Conservation (phyloP, 2,113 vertebrate genomes). For the Gallinago paraguaiae region DNA sequence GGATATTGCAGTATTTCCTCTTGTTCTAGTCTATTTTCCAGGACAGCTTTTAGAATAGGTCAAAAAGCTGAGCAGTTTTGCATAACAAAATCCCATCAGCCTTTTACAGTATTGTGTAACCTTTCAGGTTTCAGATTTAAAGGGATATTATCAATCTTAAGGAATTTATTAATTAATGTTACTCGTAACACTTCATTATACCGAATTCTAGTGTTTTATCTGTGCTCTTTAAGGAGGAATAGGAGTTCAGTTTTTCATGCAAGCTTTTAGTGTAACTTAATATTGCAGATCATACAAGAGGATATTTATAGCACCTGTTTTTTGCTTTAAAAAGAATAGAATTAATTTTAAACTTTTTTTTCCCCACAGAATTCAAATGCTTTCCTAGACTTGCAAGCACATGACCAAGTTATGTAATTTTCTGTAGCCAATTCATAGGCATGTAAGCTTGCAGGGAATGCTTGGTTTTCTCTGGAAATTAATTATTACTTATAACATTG, state of each 20-base stretch:
- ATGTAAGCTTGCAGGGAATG: background rate
- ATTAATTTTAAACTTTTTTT: background rate
- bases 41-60: background rate
- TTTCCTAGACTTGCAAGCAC: background rate
- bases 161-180: background rate
- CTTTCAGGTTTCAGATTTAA: background rate
- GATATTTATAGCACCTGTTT: background rate
- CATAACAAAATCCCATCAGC: background rate
- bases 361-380: background rate
- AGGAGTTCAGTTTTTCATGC: background rate
- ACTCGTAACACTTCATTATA: background rate
- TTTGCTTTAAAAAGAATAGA: background rate
- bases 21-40: background rate
- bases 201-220: background rate
- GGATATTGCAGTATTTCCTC: slow-evolving; percentile 30
- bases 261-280: background rate
- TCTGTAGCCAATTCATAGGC: background rate
- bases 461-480: background rate
- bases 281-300: background rate
- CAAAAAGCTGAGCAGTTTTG: background rate
- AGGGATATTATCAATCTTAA: background rate
- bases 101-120: background rate
- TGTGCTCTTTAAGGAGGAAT: background rate
- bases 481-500: background rate
- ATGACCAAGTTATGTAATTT: background rate